phyloP scores from a whole-genome alignment of 2,797 vertebrate species.

The Acridotheres tristis region DNA sequence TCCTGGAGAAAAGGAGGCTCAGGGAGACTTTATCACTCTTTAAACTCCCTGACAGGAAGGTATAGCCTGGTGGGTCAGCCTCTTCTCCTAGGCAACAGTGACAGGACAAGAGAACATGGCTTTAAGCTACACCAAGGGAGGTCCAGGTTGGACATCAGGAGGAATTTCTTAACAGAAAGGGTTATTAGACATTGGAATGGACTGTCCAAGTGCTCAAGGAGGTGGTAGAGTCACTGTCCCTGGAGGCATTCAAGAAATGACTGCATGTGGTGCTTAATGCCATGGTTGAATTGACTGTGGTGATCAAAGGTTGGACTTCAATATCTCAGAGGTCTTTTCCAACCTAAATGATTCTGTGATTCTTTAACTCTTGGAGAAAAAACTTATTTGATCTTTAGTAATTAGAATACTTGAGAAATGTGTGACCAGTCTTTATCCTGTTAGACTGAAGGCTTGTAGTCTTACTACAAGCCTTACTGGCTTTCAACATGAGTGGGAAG shows the following conservation, averaged over 20 bases:
- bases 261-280: not conserved
- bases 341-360: not conserved
- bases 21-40: not conserved
- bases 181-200: not conserved
- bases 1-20: not conserved
- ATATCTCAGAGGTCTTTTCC: not conserved
- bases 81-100: not conserved
- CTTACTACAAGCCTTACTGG: not conserved
- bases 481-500: not conserved
- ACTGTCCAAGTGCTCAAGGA: not conserved
- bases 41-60: not conserved
- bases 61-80: not conserved
- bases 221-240: not conserved
- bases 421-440: not conserved
- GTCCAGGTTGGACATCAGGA: not conserved
- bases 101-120: not conserved
- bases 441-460: not conserved
- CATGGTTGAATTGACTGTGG: fast-evolving
- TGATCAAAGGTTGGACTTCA: not conserved
- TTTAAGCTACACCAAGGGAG: not conserved
- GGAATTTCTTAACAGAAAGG: not conserved
- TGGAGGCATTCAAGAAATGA: not conserved
- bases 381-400: not conserved
- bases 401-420: not conserved
- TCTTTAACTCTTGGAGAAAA: not conserved